Base-by-base conservation (phyloP, 2,888 invertebrate species). In the Parnassius mnemosyne region DNA sequence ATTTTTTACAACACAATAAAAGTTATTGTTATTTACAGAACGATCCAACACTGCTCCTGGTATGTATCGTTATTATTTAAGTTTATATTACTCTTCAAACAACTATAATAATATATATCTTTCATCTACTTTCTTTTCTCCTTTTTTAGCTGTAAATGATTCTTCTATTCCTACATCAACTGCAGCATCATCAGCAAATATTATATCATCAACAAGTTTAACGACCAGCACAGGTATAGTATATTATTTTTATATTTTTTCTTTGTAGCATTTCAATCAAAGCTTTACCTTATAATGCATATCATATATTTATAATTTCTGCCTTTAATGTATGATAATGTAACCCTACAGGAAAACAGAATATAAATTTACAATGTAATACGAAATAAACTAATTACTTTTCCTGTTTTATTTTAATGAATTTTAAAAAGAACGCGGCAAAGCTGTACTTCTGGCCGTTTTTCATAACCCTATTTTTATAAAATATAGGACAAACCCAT, bases 41-140 rank as follows among this genome's bases (percentile, higher is more conserved):
- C 56, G 56, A 10, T 46, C 52, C 3, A 57, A 61, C 34, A 51
- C 44, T 7, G 9, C n/a, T 16, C 12, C 61, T n/a, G 61, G 61
- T 61, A 52, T 43, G 42, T 44, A 46, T 5, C 9, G 7, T 50
- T 3, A 3, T 42, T 50, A 42, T 41, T 34, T 9, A 1, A 34
- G 49, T 9, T 49, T 49, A 13, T 49, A 9, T 43, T 7, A 43
- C 11, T 43, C 43, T 43, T 43, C 10, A 43, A 11, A 7, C 34
- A 34, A 34, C 3, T 34, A 7, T 34, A 34, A 34, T 34, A 25
- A 7, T 49, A 13, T 43, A 3, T 43, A 10, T 11, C 10, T 49
- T 13, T 49, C 13, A 13, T 10, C 3, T 12, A 46, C n/a, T 16
- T 49, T 46, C 5, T n/a, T 46, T 46, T 46, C 46, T 46, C 2